Conservation (phyloP, 1,140 invertebrate species). For the Pinna nobilis region DNA sequence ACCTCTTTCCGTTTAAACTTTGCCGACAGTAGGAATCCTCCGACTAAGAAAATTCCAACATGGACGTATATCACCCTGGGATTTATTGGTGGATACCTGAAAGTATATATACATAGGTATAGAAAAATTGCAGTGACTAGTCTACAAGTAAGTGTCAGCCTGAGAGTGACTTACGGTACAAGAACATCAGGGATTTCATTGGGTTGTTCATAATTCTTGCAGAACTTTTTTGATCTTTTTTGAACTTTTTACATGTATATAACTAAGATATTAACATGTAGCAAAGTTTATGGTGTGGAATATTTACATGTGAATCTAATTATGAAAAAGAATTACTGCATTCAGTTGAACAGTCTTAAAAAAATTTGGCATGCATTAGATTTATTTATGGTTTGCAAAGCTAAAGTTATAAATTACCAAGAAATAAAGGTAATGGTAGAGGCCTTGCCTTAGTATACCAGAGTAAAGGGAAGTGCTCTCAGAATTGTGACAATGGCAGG, state of each 20-base stretch:
- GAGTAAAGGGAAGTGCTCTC: not conserved
- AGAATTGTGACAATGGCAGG: not conserved
- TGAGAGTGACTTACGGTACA: not conserved
- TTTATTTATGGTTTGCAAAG: no score
- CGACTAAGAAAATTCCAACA: slow-evolving; percentile 53
- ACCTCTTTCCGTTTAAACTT: slow-evolving; percentile 51
- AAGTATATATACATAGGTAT: slow-evolving; percentile 31
- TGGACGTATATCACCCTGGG: slow-evolving; percentile 62
- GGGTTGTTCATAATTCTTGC: not conserved
- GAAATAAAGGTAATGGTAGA: not conserved
- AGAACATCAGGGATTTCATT: not conserved
- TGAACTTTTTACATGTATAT: not conserved
- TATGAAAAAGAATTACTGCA: no score
- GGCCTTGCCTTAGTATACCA: not conserved
- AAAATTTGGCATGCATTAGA: no score
- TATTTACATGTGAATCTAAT: no score
- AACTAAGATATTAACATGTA: not conserved
- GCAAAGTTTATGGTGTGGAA: no score
- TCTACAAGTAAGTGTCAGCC: not conserved
- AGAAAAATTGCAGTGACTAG: not conserved
- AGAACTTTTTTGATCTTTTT: not conserved
- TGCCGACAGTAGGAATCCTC: slow-evolving; percentile 58
- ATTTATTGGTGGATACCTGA: slow-evolving; percentile 60
- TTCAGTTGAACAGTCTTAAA: no score
- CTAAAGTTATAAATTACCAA: not conserved